Evolutionary conservation across 2,113 vertebrate genomes (phyloP), one percentile per base, ranked within the genome.

Genomic region (Bos javanicus): DNA sequence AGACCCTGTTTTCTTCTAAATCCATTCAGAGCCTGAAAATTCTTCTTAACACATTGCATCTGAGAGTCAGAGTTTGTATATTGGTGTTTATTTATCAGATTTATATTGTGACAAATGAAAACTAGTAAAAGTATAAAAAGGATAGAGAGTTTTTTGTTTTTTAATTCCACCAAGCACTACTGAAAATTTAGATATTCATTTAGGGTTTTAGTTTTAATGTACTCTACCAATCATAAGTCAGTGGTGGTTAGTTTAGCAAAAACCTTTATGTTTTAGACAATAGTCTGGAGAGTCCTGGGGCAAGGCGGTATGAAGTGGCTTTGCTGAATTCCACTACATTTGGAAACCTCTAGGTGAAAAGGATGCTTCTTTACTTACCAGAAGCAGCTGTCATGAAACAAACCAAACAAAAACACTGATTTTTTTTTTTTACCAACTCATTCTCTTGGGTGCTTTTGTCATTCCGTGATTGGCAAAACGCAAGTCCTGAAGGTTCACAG

Each of bases 141-240:
- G 26, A 54, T 94, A 74, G 25, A 96, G 12, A 8, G 2, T 15
- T 76, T 78, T 43, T 19, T 46, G 10, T n/a, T 26, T 36, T 15
- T 92, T 57, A 43, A 64, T 86, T 13, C 17, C 12, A 74, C 7
- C 60, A 85, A 92, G 39, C 33, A 76, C 71, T 80, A 84, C 59
- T 93, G 59, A 87, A 91, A 84, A 71, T 76, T 90, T 50, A 67
- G 86, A 90, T 46, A 85, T 89, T 80, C 21, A 57, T 43, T 90
- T 96, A 57, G n/a, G 23, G 76, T 88, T 97, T 90, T 93, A 76
- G 52, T 92, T 46, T 95, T 88, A 94, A 81, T 59, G 9, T 85
- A 52, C 36, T 83, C 52, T 39, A 57, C 30, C 74, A 92, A 11
- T 85, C 76, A 89, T 46, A 94, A 90, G 59, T 93, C 52, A 96